Base-by-base conservation (phyloP, 2,888 invertebrate species). In the Ennomos fuscantarius region DNA sequence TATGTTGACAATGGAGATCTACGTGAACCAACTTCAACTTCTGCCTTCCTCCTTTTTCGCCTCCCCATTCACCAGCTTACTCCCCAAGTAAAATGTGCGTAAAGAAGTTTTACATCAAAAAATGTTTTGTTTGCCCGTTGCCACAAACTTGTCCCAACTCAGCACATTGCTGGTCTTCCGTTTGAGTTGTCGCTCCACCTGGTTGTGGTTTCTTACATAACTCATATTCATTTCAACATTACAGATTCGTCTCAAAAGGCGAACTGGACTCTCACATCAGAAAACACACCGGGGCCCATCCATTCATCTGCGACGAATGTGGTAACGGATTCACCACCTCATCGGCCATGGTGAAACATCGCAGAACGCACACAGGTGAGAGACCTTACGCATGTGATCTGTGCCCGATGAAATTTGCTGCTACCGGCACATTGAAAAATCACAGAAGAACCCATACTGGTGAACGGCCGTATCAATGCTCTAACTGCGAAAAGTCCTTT, bases 271-370 rank as follows among this genome's bases (percentile, higher is more conserved):
- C 94, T 0, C 94, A 94, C 69, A 78, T 73, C 0, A 86, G 94
- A 0, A 94, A 93, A 42, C 94, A 94, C 74, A 93, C 92, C 8
- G 94, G 94, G 0, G 94, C 93, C 0, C 94, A 94, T 62, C 94
- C 94, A 0, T 94, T 93, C 65, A 84, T 92, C 0, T 94, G 94
- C 48, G 93, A 93, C 11, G 88, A 87, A 8, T 94, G 94, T 41
- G 86, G 88, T 0, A 83, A 91, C 9, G 89, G 91, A 0, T 94
- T 94, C 71, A 94, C 94, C 0, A 94, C 94, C 0, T 93, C 93
- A 9, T 93, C 93, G 42, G 93, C 94, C 0, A 66, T 94, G 12
- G 92, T 92, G 0, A 94, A 94, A 51, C 94, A 94, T 61, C 82
- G 91, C 1, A 81, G 94, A 0, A 93, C 90, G 8, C 94, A 94